phyloP scores from a whole-genome alignment of 2,113 vertebrate genomes.

The Neotoma lepida region DNA sequence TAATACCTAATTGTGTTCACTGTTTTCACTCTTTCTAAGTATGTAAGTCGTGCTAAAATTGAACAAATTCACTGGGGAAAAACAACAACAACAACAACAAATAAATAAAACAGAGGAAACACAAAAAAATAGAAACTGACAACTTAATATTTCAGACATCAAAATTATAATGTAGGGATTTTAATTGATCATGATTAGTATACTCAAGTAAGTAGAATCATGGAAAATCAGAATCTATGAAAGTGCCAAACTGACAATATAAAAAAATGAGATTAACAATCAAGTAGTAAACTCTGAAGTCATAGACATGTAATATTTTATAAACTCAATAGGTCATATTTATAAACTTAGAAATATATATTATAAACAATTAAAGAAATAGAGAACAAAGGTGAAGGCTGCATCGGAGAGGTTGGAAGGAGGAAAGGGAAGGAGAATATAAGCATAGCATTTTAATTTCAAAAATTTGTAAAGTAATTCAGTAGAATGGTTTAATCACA shows the following conservation, averaged over 20 bases:
- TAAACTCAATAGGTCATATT: neutral
- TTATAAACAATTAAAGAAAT: neutral
- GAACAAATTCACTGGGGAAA: neutral
- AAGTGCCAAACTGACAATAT: neutral
- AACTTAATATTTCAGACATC: neutral
- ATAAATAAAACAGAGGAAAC: neutral
- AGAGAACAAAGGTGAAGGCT: neutral
- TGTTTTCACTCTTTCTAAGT: neutral
- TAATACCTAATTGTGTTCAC: neutral
- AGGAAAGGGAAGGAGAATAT: neutral
- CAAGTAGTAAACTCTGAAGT: neutral
- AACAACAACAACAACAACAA: too few relatives aligned
- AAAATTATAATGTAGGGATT: neutral
- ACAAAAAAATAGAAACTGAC: neutral
- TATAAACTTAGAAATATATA: neutral
- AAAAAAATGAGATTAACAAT: constrained; percentile 1
- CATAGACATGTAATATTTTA: neutral
- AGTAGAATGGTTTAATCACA: neutral
- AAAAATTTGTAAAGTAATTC: neutral
- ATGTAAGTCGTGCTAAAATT: neutral
- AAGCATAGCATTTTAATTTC: neutral
- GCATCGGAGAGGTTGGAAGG: neutral
- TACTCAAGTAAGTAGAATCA: neutral
- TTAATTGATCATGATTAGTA: constrained; percentile 5
- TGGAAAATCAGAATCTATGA: neutral